Base-by-base conservation (phyloP, 2,888 invertebrate genomes). In the Melitaea athalia region DNA sequence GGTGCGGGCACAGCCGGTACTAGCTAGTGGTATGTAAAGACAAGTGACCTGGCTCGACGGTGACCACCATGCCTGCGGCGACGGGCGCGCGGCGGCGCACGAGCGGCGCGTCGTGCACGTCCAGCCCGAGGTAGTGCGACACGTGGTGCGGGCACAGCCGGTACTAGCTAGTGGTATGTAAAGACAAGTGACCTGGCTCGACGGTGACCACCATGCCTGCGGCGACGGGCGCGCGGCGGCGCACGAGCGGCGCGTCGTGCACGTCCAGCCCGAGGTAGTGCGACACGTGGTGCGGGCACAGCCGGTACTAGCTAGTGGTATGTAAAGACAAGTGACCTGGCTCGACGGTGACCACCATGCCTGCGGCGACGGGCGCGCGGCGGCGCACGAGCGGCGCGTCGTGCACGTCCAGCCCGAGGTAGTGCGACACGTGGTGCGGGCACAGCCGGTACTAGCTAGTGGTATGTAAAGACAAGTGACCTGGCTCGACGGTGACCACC, bases 201-300 rank as follows among this genome's bases (percentile, higher is more conserved):
- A 99, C 94, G 2, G 99, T 99, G 77, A 98, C 94, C n/a, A 98
- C 93, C 97, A 98, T 98, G 76, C 97, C 97, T 5, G 96, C 94
- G 73, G 93, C 81, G 33, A 98, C 92, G 60, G 94, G 94, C 49
- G 95, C 92, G 78, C 93, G 94, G 62, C 98, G 94, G 0, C 96
- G 94, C 69, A 99, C 94, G 17, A 95, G 92, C 59, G 96, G 95
- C 24, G 98, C 97, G 87, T 99, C 99, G 87, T 99, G 99, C 14
- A 99, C 98, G 91, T 99, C 99, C 96, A 99, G 96, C 14, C 99
- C 99, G 59, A 99, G 93, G 90, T 99, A 99, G 92, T 99, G 98
- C 11, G 98, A 97, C 59, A 98, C 98, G 88, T 98, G 98, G 91
- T 98, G 98, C 10, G 10, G n/a, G n/a, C n/a, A n/a, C n/a, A n/a